These are phyloP conservation scores for Trididemnum miniatum DNA, from an alignment of 23 tunicate genomes.

Conservation along the genomic window DNA sequence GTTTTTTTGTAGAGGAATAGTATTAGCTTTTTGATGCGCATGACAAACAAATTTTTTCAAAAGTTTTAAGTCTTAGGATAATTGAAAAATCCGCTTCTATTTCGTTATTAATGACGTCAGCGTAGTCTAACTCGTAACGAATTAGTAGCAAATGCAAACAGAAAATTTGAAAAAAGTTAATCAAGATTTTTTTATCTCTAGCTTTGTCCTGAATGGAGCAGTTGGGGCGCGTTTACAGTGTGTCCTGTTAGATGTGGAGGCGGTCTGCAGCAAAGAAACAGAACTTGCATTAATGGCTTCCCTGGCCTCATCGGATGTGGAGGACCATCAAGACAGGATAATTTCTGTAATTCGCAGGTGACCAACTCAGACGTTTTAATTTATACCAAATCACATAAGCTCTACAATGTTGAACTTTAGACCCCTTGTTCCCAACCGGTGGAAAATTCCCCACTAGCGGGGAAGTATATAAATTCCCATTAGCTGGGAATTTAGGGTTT, in stretches of 20 bases:
- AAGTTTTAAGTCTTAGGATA: background rate
- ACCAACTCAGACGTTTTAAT: too few species aligned
- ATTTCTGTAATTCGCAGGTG: slow-evolving; percentile 37
- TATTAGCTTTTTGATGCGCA: too few species aligned
- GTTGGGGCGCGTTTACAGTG: slow-evolving; percentile 28
- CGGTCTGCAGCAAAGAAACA: slow-evolving; percentile 21
- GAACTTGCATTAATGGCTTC: slow-evolving; percentile 45
- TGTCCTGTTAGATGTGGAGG: slow-evolving; percentile 44
- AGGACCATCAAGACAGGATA: slow-evolving; percentile 19
- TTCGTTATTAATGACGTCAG: background rate
- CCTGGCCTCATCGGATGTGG: slow-evolving; percentile 54
- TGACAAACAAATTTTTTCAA: background rate
- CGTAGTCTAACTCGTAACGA: too few species aligned
- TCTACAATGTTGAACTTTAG: too few species aligned
- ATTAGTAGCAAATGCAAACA: too few species aligned
- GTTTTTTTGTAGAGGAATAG: too few species aligned
- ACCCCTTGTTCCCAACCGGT: too few species aligned
- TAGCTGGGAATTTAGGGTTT: too few species aligned
- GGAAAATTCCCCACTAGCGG: background rate
- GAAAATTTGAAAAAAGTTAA: too few species aligned
- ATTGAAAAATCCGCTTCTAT: background rate
- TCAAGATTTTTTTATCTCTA: background rate
- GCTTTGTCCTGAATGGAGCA: slow-evolving; percentile 52
- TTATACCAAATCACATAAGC: too few species aligned
- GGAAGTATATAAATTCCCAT: background rate